A percentile compares a stretch with the other conserved stretches of the same genome.
phyloP scores from a whole-genome alignment of 2,888 invertebrate genomes.

The Himalopsyche kuldschensis region DNA sequence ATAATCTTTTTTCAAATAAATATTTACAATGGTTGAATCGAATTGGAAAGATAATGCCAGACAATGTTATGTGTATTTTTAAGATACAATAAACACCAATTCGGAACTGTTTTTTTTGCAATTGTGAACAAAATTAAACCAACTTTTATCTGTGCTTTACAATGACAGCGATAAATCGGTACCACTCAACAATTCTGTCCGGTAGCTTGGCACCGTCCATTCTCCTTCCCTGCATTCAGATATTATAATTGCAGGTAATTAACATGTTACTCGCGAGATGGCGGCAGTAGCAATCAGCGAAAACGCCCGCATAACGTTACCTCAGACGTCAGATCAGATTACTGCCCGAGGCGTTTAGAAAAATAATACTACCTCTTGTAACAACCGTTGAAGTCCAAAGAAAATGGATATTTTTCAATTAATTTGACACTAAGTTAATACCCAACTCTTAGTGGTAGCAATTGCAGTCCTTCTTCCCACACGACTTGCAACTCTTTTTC shows the following conservation, averaged over 20 bases:
- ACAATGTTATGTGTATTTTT: too few species aligned
- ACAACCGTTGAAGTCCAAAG: background rate
- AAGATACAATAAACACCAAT: background rate
- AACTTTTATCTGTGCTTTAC: background rate
- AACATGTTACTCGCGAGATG: slow-evolving; percentile 24
- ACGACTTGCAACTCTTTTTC: too few species aligned
- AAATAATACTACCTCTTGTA: background rate
- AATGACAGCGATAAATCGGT: background rate
- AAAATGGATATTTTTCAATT: background rate
- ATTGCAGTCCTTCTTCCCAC: too few species aligned
- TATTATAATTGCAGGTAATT: slow-evolving; percentile 18
- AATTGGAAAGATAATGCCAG: too few species aligned
- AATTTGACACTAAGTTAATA: background rate
- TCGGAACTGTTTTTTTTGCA: background rate
- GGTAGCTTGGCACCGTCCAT: background rate
- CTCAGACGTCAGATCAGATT: background rate
- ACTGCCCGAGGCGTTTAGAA: background rate
- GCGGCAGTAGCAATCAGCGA: slow-evolving; percentile 1
- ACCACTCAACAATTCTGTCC: background rate
- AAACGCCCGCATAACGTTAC: background rate
- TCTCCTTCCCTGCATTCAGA: background rate
- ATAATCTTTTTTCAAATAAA: too few species aligned
- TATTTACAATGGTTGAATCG: too few species aligned
- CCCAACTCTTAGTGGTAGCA: too few species aligned
- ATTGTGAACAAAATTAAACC: background rate